These are phyloP conservation scores for Sericinus montela DNA, from an alignment of 2,888 invertebrate genomes.

Conservation along the genomic window DNA sequence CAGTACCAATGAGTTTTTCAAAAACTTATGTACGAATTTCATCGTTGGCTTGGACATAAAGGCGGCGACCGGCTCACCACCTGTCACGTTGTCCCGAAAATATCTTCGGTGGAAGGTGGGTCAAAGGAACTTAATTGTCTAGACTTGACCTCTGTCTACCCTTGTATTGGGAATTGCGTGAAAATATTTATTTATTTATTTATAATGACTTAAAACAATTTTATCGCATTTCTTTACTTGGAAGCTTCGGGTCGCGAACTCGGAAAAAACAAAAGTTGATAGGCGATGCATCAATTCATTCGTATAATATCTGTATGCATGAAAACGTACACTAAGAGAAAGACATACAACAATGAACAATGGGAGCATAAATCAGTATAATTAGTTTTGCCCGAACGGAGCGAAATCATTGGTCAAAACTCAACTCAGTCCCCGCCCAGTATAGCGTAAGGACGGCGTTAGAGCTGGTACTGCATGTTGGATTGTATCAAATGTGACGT, in stretches of 20 bases:
- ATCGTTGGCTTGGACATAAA: no score
- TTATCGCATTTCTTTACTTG: not conserved
- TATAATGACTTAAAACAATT: not conserved
- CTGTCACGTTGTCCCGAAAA: no score
- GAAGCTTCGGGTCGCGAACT: constrained; percentile 11
- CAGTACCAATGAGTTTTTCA: no score
- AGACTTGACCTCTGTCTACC: no score
- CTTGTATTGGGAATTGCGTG: no score
- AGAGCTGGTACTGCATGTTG: constrained; percentile 58
- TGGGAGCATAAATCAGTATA: constrained; percentile 96
- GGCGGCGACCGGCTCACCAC: no score
- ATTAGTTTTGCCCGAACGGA: constrained; percentile 86
- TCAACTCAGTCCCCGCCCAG: constrained; percentile 78
- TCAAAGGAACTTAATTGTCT: no score
- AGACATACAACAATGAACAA: constrained; percentile 91
- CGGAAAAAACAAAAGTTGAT: constrained; percentile 27
- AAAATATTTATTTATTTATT: no score
- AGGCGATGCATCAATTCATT: constrained; percentile 32
- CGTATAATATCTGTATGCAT: constrained; percentile 41
- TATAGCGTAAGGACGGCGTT: constrained; percentile 52
- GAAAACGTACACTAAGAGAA: constrained; percentile 55
- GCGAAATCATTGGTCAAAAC: constrained; percentile 84
- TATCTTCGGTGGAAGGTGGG: no score
- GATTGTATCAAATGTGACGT: constrained; percentile 64
- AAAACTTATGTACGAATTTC: no score